These are phyloP conservation scores for Trematomus bernacchii DNA, from an alignment of 2,797 vertebrate species.

Conservation along the genomic window DNA sequence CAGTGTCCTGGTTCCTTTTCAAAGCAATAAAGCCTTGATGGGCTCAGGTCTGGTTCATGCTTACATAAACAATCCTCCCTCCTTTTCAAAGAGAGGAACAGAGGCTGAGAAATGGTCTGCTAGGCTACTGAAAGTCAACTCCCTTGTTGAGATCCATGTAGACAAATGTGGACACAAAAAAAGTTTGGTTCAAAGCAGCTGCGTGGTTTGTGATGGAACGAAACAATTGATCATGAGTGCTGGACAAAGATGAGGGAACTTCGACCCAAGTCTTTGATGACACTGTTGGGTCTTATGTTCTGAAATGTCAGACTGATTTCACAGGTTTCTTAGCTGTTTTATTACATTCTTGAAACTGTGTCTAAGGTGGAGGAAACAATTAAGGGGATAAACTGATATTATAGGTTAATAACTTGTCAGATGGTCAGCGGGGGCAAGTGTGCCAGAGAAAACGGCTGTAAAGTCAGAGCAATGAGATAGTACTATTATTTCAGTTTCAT, in stretches of 20 bases:
- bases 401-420: slow-evolving; percentile 34
- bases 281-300: slow-evolving; percentile 32
- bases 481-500: slow-evolving; percentile 21
- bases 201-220: slow-evolving; percentile 30
- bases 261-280: slow-evolving; percentile 57
- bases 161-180: slow-evolving; percentile 59
- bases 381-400: slow-evolving; percentile 48
- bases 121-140: slow-evolving; percentile 50
- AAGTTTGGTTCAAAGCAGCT: slow-evolving; percentile 55
- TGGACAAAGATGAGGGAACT: slow-evolving; percentile 41
- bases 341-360: slow-evolving; percentile 42
- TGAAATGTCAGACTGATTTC: slow-evolving; percentile 39
- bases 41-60: slow-evolving; percentile 64
- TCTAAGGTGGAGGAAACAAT: slow-evolving; percentile 37
- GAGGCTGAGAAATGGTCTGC: slow-evolving; percentile 56
- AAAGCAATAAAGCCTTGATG: slow-evolving; percentile 63
- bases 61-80: slow-evolving; percentile 69
- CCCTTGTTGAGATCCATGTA: slow-evolving; percentile 16
- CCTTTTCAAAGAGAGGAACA: slow-evolving; percentile 47
- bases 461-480: background rate
- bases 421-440: slow-evolving; percentile 15
- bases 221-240: slow-evolving; percentile 38
- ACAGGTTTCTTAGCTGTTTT: slow-evolving; percentile 37
- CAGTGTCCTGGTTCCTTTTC: slow-evolving; percentile 44
- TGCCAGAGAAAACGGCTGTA: background rate